A percentile compares a stretch with the other conserved stretches of the same genome.
phyloP scores from a whole-genome alignment of 2,113 vertebrate species.

The Gobius niger region DNA sequence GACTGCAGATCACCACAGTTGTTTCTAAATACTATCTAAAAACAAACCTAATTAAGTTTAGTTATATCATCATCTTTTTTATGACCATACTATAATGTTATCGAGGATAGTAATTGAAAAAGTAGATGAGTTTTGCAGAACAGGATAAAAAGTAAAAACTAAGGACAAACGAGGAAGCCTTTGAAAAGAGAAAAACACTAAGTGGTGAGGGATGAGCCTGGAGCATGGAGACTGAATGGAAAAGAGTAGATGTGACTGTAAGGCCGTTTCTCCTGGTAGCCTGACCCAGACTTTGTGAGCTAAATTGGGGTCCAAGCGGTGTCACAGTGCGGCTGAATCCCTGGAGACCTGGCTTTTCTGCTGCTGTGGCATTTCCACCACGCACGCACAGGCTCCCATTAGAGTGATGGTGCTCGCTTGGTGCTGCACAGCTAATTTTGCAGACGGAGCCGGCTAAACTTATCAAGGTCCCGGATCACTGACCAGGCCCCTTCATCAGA shows the following conservation, averaged over 20 bases:
- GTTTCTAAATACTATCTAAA: no score
- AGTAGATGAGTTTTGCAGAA: background rate
- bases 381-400: constrained; percentile 9
- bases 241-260: constrained; percentile 40
- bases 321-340: constrained; percentile 45
- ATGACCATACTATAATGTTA: no score
- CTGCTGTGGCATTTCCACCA: constrained; percentile 40
- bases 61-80: no score
- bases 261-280: constrained; percentile 39
- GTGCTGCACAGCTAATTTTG: constrained; percentile 26
- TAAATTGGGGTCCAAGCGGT: constrained; percentile 64
- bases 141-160: background rate
- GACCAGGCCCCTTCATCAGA: constrained; percentile 37
- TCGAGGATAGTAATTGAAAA: no score
- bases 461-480: constrained; percentile 45
- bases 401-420: constrained; percentile 26
- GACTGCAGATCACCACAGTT: no score
- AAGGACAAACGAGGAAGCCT: background rate
- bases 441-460: constrained; percentile 24
- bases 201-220: constrained; percentile 14
- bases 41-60: no score
- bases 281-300: constrained; percentile 64
- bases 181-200: constrained; percentile 13
- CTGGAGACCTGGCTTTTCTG: constrained; percentile 46
- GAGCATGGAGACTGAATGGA: constrained; percentile 24